phyloP scores from a whole-genome alignment of 2,113 vertebrate species.

The Austrofundulus limnaeus region DNA sequence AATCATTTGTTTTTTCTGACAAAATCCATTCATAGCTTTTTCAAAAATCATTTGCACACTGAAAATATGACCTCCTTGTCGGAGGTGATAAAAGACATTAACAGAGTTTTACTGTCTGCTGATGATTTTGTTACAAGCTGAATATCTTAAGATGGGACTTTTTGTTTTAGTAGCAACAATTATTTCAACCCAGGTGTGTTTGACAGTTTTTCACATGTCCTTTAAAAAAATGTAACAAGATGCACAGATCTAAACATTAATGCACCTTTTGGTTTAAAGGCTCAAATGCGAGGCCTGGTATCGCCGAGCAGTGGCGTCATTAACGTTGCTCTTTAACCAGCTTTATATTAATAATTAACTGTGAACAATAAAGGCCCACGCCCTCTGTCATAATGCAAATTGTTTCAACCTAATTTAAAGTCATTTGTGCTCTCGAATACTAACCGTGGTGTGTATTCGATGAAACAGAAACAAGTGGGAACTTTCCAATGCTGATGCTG shows the following conservation, averaged over 20 bases:
- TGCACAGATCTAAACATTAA: background rate
- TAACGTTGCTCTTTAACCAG: conserved; percentile 68
- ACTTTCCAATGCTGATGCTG: background rate
- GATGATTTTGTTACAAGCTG: background rate
- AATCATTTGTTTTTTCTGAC: too few relatives aligned
- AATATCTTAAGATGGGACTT: background rate
- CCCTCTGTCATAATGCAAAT: conserved; percentile 58
- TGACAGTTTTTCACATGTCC: too few relatives aligned
- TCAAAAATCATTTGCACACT: too few relatives aligned
- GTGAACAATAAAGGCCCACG: conserved; percentile 55
- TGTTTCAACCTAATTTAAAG: conserved; percentile 54
- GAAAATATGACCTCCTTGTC: too few relatives aligned
- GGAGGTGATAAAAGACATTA: background rate
- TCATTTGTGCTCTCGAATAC: conserved; percentile 15
- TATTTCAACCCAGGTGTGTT: too few relatives aligned
- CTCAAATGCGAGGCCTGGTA: conserved; percentile 31
- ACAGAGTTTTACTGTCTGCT: background rate
- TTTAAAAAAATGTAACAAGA: background rate
- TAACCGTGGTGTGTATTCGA: conserved; percentile 13
- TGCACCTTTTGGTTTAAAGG: background rate
- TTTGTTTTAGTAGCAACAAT: background rate
- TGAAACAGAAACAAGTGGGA: conserved; percentile 21
- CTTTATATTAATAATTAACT: conserved; percentile 74
- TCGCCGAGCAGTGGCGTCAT: conserved; percentile 34
- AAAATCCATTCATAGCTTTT: too few relatives aligned